A percentile compares a stretch with the other conserved stretches of the same genome.
phyloP scores from a whole-genome alignment of 2,797 vertebrate species.

The Carduelis carduelis region DNA sequence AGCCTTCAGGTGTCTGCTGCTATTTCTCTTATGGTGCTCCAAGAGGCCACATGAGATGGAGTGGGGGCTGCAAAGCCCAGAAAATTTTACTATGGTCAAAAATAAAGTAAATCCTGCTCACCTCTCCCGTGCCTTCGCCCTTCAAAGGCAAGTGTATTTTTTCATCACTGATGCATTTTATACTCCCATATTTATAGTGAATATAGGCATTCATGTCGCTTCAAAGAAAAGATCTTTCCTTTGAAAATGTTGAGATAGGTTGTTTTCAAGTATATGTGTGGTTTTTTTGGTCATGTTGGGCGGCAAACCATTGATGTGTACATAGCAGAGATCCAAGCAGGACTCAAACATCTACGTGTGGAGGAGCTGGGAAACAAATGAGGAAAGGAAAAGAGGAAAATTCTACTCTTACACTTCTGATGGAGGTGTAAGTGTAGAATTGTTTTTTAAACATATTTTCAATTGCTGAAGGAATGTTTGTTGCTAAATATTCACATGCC shows the following conservation, averaged over 20 bases:
- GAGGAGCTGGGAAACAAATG: background rate
- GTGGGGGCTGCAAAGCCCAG: background rate
- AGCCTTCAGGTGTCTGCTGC: background rate
- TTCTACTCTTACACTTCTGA: background rate
- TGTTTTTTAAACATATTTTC: background rate
- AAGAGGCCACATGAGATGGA: conserved; percentile 11
- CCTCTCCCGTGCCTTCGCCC: background rate
- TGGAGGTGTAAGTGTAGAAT: background rate
- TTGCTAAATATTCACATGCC: background rate
- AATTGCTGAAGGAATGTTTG: background rate
- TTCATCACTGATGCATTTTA: background rate
- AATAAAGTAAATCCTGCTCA: background rate
- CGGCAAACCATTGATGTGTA: background rate
- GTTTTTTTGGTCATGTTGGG: background rate
- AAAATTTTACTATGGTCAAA: conserved; percentile 4
- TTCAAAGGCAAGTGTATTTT: conserved; percentile 31
- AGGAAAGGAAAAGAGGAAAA: background rate
- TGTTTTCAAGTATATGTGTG: background rate
- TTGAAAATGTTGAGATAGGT: background rate
- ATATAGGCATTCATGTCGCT: background rate
- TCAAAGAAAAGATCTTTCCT: conserved; percentile 24
- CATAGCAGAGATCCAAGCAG: background rate
- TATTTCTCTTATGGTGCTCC: conserved; percentile 47
- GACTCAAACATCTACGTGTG: background rate
- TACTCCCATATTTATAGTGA: background rate